These are phyloP conservation scores for Petaurus breviceps DNA, from an alignment of 2,113 vertebrate genomes.

Conservation along the genomic window DNA sequence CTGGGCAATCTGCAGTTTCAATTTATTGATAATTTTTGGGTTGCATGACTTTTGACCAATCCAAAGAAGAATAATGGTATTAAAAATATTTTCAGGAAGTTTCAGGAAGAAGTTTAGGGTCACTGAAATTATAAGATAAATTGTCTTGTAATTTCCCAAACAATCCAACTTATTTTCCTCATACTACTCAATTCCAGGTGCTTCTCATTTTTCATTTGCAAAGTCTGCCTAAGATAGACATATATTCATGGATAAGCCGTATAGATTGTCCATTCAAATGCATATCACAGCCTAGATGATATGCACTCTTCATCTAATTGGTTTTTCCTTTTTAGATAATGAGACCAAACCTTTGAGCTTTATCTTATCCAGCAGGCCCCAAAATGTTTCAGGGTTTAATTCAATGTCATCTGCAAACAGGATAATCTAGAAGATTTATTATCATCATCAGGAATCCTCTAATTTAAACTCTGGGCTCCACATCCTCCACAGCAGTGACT, in stretches of 20 bases:
- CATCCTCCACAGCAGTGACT: background rate
- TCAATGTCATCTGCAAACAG: background rate
- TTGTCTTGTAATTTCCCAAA: background rate
- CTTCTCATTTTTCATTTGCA: background rate
- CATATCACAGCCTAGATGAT: background rate
- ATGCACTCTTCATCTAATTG: background rate
- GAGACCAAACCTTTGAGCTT: background rate
- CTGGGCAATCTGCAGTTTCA: background rate
- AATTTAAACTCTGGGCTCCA: background rate
- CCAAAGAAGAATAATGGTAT: background rate
- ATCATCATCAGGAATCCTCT: background rate
- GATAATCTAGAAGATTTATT: background rate
- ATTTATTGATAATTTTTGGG: background rate
- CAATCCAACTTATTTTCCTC: background rate
- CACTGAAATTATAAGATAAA: background rate
- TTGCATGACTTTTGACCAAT: background rate
- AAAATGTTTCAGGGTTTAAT: background rate
- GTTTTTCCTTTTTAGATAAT: background rate
- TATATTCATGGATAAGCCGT: background rate
- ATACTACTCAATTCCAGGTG: background rate
- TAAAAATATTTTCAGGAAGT: background rate
- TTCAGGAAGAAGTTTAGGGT: background rate
- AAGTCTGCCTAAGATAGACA: background rate
- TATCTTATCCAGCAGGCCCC: background rate
- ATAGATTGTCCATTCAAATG: background rate